Conservation (phyloP, 2,113 vertebrate species). For the Anoplopoma fimbria region DNA sequence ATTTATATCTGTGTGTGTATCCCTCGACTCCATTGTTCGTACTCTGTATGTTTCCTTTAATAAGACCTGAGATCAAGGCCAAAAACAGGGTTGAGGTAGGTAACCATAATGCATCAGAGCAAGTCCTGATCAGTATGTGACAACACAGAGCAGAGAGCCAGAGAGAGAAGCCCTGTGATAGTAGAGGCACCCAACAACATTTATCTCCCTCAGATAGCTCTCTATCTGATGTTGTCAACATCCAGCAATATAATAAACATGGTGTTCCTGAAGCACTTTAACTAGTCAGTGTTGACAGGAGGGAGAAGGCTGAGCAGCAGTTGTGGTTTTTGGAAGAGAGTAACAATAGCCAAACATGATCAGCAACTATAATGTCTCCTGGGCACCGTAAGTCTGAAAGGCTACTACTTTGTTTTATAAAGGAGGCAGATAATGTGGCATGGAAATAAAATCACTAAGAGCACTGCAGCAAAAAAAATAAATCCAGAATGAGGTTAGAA, state of each 20-base stretch:
- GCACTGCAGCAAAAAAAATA: constrained; percentile 43
- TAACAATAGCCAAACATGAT: constrained; percentile 46
- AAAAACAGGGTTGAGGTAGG: constrained; percentile 82
- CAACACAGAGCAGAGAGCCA: background rate
- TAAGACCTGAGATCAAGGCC: constrained; percentile 77
- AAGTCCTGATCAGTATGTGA: constrained; percentile 47
- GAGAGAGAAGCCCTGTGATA: constrained; percentile 31
- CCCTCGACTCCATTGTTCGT: constrained; percentile 34
- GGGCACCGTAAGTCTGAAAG: constrained; percentile 56
- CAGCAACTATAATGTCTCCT: constrained; percentile 34
- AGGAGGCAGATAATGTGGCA: constrained; percentile 44
- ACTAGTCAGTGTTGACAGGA: constrained; percentile 49
- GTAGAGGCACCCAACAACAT: constrained; percentile 15
- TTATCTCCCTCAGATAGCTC: constrained; percentile 28
- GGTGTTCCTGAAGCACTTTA: constrained; percentile 55
- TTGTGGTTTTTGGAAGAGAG: constrained; percentile 54
- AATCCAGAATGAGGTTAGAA: constrained; percentile 48
- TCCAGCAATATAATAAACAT: constrained; percentile 21
- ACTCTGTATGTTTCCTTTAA: constrained; percentile 62
- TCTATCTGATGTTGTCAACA: constrained; percentile 32
- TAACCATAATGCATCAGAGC: constrained; percentile 70
- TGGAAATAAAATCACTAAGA: constrained; percentile 40
- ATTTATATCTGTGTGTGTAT: constrained; percentile 27
- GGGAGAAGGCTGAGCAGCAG: constrained; percentile 63
- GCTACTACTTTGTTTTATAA: constrained; percentile 45